phyloP scores from a whole-genome alignment of 2,888 invertebrate genomes.

The Andrena bicolor region DNA sequence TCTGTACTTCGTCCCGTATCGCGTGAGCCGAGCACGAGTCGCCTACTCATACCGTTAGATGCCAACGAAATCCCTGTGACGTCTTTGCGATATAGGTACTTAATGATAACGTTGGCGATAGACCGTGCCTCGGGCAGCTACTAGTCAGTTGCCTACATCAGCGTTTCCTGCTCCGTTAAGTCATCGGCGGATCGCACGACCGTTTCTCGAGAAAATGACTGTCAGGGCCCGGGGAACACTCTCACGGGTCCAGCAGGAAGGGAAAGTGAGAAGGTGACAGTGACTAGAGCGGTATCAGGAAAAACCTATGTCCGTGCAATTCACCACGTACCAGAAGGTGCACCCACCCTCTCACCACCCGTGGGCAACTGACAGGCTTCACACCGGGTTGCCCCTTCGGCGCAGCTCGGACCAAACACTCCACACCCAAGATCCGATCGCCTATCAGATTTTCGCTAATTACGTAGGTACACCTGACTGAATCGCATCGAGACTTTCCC shows the following conservation, averaged over 20 bases:
- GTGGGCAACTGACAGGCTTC: constrained; percentile 2
- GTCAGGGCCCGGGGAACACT: constrained; percentile 21
- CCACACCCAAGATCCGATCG: constrained; percentile 9
- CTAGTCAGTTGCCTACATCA: not conserved
- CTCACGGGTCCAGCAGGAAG: constrained; percentile 30
- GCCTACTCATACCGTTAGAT: no score
- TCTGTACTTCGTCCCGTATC: no score
- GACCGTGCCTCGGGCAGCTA: not conserved
- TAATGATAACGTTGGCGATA: not conserved
- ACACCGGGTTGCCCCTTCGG: constrained; percentile 2
- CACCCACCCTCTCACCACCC: constrained; percentile 24
- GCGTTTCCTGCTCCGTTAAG: constrained; percentile 19
- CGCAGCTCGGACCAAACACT: constrained; percentile 4
- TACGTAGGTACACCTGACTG: constrained; percentile 11
- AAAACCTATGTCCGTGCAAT: not conserved
- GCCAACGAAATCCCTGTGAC: no score
- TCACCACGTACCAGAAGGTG: not conserved
- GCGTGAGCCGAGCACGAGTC: no score
- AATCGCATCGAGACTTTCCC: not conserved
- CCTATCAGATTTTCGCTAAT: no score
- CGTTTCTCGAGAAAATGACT: constrained; percentile 19
- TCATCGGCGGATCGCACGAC: constrained; percentile 6
- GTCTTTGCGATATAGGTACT: no score
- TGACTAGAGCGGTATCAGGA: not conserved
- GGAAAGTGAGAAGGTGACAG: constrained; percentile 36